These are phyloP conservation scores for Cantharis nigra DNA, from an alignment of 2,888 invertebrate species.

Conservation along the genomic window DNA sequence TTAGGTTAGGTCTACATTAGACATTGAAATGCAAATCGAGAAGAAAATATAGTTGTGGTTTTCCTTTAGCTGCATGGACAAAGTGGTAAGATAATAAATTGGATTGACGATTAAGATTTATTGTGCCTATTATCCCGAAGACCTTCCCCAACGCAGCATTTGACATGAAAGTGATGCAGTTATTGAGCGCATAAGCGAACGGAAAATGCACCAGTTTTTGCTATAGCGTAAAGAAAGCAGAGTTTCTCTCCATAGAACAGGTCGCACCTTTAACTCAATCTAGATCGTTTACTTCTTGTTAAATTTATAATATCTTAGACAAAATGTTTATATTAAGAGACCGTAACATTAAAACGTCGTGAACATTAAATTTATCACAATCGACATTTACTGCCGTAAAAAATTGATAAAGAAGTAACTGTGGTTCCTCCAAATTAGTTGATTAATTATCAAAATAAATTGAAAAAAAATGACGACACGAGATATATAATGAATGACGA, in stretches of 20 bases:
- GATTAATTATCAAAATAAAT: neutral
- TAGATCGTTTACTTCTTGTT: slow-evolving; percentile 12
- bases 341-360: neutral
- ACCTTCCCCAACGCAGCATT: slow-evolving; percentile 2
- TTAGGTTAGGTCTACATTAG: no score
- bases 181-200: slow-evolving; percentile 19
- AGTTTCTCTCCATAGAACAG: slow-evolving; percentile 18
- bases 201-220: slow-evolving; percentile 25
- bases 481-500: neutral
- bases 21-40: no score
- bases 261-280: slow-evolving; percentile 18
- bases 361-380: neutral
- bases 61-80: neutral
- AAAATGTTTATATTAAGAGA: neutral
- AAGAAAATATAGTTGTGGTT: neutral
- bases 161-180: slow-evolving; percentile 25
- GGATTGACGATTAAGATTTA: neutral
- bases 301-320: slow-evolving; percentile 1
- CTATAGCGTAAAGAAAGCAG: slow-evolving; percentile 17
- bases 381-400: neutral
- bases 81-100: neutral
- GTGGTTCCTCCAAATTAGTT: neutral
- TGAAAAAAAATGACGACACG: neutral
- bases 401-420: neutral
- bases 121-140: neutral